Base-by-base conservation (phyloP, 2,113 vertebrate species). In the Dascyllus trimaculatus region DNA sequence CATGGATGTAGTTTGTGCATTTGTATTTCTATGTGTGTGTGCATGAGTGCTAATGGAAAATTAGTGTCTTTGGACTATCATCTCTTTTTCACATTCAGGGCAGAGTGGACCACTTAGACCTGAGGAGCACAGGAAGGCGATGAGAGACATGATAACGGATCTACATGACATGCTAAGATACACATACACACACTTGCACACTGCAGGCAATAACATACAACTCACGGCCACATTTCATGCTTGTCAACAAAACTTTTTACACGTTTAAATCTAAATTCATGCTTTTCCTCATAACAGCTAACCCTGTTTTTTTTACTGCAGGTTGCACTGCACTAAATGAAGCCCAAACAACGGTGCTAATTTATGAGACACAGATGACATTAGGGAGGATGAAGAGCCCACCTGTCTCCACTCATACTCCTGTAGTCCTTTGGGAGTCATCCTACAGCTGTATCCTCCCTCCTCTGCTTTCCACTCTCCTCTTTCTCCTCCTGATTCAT, bases 71-170 rank as follows among this genome's bases (percentile, higher is more conserved):
- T 51, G 43, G 35, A 72, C 51, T 13, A 61, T 71, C 35, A 68
- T 77, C 71, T 88, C 53, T 53, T 81, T 81, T 86, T 82, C 58
- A 73, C 69, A 77, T 81, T 89, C 62, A 74, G 66, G 77, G n/a
- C 74, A 79, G 75, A 84, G 75, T 32, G 48, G 71, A 76, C 75
- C 71, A 78, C 76, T 70, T 78, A 71, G 49, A 61, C 15, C 21
- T 0, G 5, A 58, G 43, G 56, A 82, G 73, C 43, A 26, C 35
- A 64, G 59, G 25, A 77, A 83, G 73, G 64, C 88, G 88, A 83
- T 83, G 87, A 88, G 72, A 65, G 84, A 88, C 70, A 77, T 70
- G 63, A 81, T 90, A 79, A 87, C 61, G 77, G 77, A 78, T 85
- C 78, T 77, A 45, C 54, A 53, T 19, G 45, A 71, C 68, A 71